Base-by-base conservation (phyloP, 2,113 vertebrate species). In the Conger conger region DNA sequence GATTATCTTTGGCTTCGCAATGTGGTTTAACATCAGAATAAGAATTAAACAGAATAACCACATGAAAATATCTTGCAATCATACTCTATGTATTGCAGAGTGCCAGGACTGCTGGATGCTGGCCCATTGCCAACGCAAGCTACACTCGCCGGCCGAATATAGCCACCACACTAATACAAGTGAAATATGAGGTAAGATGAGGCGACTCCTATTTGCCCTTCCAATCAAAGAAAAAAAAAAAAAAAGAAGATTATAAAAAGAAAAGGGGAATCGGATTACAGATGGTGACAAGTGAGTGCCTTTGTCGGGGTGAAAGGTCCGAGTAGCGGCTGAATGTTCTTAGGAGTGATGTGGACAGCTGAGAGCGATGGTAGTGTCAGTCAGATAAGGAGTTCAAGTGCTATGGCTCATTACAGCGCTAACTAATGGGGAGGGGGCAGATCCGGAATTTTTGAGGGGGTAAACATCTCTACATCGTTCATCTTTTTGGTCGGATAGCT, bases 371-470 rank as follows among this genome's bases (percentile, higher is more conserved):
- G 20, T 4, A 17, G 27, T 30, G 83, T 45, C 36, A 68, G 40
- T 17, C 11, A 45, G 36, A 40, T 53, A 42, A 36, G 79, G 35
- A 4, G 57, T 45, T 36, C 36, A 80, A 80, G 8, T 37, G 54
- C 54, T 45, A 33, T 54, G 36, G 84, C 79, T 85, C 73, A 53
- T 76, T 50, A 73, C 76, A 40, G 33, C 50, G 40, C 81, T 50
- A 27, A 45, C 1, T 2, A 42, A 57, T 15, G 53, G 76, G 20
- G 4, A 33, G 30, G 80, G 79, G 42, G 15, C 73, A 76, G 20
- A 20, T 7, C 4, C 23, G 4, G 57, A 27, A 27, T 6, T 63
- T n/a, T 20, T 27, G 57, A 63, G 57, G 23, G 57, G 57, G 57
- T 63, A 20, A 63, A 27, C 57, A 1, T 63, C 27, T 63, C 2